Conservation (phyloP, 2,797 vertebrate genomes). For the Gymnoscopelus braueri region DNA sequence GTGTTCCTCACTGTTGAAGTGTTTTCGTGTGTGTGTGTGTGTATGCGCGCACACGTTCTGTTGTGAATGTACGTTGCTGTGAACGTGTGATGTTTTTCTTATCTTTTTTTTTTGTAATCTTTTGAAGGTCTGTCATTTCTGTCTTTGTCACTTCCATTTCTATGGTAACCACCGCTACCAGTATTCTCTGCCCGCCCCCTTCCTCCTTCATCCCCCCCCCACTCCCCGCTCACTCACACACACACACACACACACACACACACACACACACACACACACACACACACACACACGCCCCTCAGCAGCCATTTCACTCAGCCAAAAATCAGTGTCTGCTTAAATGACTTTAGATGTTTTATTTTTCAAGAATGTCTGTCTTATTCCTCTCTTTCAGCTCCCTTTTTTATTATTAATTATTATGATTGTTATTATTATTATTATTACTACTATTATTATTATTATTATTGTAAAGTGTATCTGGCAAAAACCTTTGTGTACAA, state of each 20-base stretch:
- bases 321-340: slow-evolving; percentile 61
- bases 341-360: slow-evolving; percentile 36
- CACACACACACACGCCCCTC: slow-evolving; percentile 37
- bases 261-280: slow-evolving; percentile 38
- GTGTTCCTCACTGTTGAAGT: slow-evolving; percentile 10
- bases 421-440: slow-evolving; percentile 23
- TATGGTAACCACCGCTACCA: slow-evolving; percentile 71
- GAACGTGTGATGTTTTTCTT: slow-evolving; percentile 31
- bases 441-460: slow-evolving; percentile 57
- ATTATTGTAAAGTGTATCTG: slow-evolving; percentile 78
- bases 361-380: slow-evolving; percentile 69
- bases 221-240: slow-evolving; percentile 38
- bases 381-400: slow-evolving; percentile 41
- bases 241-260: slow-evolving; percentile 29
- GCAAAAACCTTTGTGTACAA: slow-evolving; percentile 74
- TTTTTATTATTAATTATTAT: slow-evolving; percentile 17
- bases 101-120: neutral
- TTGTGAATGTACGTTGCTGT: slow-evolving; percentile 67
- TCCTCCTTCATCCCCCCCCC: slow-evolving; percentile 11
- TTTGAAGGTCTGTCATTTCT: slow-evolving; percentile 32
- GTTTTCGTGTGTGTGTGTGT: slow-evolving; percentile 26
- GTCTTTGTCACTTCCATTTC: slow-evolving; percentile 54
- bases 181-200: slow-evolving; percentile 54
- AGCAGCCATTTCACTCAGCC: slow-evolving; percentile 59
- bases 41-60: slow-evolving; percentile 25